Evolutionary conservation across 2,113 vertebrate species (phyloP).

Genomic region (Hiodon tergisus): DNA sequence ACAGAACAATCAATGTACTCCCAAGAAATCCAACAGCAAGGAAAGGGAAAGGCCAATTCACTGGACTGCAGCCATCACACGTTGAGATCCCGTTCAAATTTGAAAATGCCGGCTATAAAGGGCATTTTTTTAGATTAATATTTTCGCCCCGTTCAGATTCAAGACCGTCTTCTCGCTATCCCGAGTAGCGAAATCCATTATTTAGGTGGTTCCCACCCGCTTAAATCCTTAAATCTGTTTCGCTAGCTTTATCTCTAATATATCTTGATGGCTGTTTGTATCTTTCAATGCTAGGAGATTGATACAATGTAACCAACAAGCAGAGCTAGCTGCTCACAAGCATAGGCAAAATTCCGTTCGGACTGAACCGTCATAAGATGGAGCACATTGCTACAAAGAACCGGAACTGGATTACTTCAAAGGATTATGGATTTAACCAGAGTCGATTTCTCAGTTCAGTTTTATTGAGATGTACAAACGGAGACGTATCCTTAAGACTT

Average conservation of each 20-base stretch:
- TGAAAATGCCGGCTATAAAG: constrained; percentile 39
- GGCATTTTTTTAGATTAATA: constrained; percentile 28
- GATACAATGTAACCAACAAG: constrained; percentile 38
- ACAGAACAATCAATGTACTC: constrained; percentile 51
- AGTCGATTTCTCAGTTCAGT: background rate
- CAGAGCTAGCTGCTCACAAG: constrained; percentile 19
- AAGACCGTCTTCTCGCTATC: constrained; percentile 29
- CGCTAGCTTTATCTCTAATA: constrained; percentile 29
- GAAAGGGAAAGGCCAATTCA: constrained; percentile 39
- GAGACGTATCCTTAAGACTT: too few species aligned
- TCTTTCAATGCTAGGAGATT: constrained; percentile 31
- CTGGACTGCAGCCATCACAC: constrained; percentile 56
- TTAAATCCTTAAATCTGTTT: constrained; percentile 29
- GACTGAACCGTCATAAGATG: constrained; percentile 12
- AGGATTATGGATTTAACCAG: background rate
- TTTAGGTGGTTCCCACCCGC: constrained; percentile 27
- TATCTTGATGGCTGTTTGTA: constrained; percentile 53
- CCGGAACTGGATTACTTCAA: constrained; percentile 18
- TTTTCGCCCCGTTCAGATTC: constrained; percentile 7
- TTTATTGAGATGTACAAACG: too few species aligned
- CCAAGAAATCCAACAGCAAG: constrained; percentile 35
- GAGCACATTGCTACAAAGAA: background rate
- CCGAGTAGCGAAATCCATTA: constrained; percentile 34
- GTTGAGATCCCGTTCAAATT: constrained; percentile 44
- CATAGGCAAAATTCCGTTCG: constrained; percentile 10